Evolutionary conservation across 2,888 invertebrate genomes (phyloP).

Genomic region (Temnothorax rugatulus): DNA sequence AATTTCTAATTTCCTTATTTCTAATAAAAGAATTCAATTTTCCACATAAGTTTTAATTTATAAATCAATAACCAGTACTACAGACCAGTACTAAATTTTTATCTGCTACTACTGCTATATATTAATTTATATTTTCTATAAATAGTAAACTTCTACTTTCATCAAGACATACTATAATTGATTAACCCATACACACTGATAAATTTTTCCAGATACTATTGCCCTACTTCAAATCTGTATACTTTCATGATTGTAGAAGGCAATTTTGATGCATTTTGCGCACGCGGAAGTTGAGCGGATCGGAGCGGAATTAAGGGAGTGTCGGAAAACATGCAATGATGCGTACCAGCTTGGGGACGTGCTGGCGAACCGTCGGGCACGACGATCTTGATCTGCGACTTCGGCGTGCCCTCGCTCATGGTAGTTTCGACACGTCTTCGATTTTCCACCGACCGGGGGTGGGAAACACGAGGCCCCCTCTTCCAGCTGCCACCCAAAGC

Average conservation of each 20-base stretch:
- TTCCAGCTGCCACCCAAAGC: constrained; percentile 53
- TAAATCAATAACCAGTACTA: background rate
- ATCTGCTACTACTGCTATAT: background rate
- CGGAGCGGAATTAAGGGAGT: background rate
- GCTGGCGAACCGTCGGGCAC: constrained; percentile 78
- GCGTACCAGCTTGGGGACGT: constrained; percentile 81
- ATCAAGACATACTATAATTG: background rate
- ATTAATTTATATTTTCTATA: constrained; percentile 1
- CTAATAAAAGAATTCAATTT: background rate
- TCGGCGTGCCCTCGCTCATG: constrained; percentile 82
- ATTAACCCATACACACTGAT: background rate
- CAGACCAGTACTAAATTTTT: background rate
- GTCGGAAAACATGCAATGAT: constrained; percentile 11
- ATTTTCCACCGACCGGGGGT: constrained; percentile 57
- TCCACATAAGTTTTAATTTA: background rate
- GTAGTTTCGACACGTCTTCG: constrained; percentile 67
- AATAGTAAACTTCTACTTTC: background rate
- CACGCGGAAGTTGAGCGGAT: background rate
- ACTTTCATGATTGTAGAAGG: background rate
- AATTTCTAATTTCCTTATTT: background rate
- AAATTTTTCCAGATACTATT: background rate
- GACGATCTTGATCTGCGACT: constrained; percentile 76
- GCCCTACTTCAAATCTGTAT: background rate
- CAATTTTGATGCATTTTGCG: background rate
- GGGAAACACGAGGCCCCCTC: constrained; percentile 58